phyloP scores from a whole-genome alignment of 1,140 invertebrate genomes.

The Andrena cerasifolii region DNA sequence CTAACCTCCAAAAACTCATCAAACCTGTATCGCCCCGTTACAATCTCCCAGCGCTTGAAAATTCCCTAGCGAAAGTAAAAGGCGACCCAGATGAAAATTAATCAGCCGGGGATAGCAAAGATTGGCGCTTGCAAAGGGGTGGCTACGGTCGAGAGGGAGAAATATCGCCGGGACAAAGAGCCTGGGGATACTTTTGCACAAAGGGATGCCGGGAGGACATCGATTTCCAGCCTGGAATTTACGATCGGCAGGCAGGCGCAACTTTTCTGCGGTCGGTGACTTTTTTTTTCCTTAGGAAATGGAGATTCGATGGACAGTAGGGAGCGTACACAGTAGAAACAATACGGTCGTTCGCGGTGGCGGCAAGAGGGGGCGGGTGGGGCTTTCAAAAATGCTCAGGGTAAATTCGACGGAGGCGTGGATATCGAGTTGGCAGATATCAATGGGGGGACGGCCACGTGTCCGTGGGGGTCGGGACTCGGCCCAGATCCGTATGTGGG shows the following conservation, averaged over 20 bases:
- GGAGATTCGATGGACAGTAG: background rate
- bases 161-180: background rate
- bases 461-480: constrained; percentile 53
- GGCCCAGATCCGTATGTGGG: constrained; percentile 77
- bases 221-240: constrained; percentile 31
- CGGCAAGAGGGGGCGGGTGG: background rate
- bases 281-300: background rate
- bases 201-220: background rate
- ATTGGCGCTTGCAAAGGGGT: too few species aligned
- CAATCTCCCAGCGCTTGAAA: too few species aligned
- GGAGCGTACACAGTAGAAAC: background rate
- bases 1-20: too few species aligned
- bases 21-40: too few species aligned
- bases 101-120: background rate
- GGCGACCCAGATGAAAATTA: background rate
- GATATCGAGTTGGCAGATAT: constrained; percentile 47
- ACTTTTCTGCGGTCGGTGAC: constrained; percentile 25
- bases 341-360: background rate
- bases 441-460: constrained; percentile 37
- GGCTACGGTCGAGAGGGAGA: background rate
- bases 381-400: constrained; percentile 5
- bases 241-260: constrained; percentile 23
- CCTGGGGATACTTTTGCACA: background rate
- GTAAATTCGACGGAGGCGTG: constrained; percentile 30
- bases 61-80: too few species aligned